Evolutionary conservation across 2,113 vertebrate genomes (phyloP), one percentile per base, ranked within the genome.

Genomic region (Lasiurus borealis): DNA sequence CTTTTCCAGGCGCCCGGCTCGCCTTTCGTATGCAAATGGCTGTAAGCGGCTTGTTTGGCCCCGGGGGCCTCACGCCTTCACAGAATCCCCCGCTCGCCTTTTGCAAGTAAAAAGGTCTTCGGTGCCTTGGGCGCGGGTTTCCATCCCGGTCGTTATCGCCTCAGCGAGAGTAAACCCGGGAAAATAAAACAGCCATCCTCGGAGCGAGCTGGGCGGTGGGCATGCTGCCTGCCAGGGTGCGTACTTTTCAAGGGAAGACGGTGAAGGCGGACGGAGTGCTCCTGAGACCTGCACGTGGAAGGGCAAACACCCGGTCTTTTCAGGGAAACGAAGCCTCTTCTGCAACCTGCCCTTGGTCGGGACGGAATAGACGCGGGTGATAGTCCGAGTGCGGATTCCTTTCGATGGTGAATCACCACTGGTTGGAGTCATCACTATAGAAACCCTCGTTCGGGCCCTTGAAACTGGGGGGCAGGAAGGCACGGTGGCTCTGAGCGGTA

Each of bases 191-290:
- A 40, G 40, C 5, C 40, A 40, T 40, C 40, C 40, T 40, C 40
- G 40, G 40, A 40, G 40, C 40, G 40, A 40, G 40, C 40, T 40
- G 40, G 40, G 19, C 77, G 31, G 4, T 27, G 66, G 9, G 46
- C 36, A 21, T 84, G 86, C 76, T 72, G 92, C 69, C 85, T 72
- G 92, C 69, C 85, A 5, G 69, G 54, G n/a, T 88, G 62, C 27
- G 2, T 66, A 14, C 78, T 83, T 85, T 62, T 80, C 89, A 52
- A 36, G 18, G 19, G 85, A 50, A 73, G 27, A 1, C 4, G 59
- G 46, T 34, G n/a, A 62, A 40, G 40, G 5, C 3, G 88, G 73
- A 62, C 9, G 34, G 27, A 82, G 88, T 50, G 31, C 40, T 89
- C 34, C 25, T 5, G 44, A 62, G 64, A 52, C 25, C 54, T 2